These are phyloP conservation scores for Drosophila kanapiae DNA, from an alignment of 1,140 invertebrate species.

Conservation along the genomic window DNA sequence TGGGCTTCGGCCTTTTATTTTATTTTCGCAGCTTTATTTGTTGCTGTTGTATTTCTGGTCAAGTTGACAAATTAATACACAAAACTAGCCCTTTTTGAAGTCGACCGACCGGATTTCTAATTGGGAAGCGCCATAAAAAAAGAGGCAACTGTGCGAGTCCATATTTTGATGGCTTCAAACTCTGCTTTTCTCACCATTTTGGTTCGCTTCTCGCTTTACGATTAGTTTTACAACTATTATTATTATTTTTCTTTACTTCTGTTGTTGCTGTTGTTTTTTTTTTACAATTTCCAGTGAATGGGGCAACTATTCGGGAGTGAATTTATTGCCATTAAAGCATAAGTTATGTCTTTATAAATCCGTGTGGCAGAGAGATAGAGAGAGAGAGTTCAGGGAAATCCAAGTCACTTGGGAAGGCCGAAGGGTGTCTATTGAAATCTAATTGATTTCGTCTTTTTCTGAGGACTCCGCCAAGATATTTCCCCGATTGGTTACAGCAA, in stretches of 20 bases:
- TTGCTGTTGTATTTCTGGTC: slow-evolving; percentile 17
- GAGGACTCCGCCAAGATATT: neutral
- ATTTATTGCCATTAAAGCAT: slow-evolving; percentile 63
- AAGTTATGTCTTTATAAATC: slow-evolving; percentile 65
- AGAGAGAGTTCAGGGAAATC: neutral
- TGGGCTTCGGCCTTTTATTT: neutral
- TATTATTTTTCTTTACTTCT: slow-evolving; percentile 22
- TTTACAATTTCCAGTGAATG: slow-evolving; percentile 71
- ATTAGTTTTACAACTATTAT: slow-evolving; percentile 44
- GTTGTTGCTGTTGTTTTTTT: slow-evolving; percentile 33
- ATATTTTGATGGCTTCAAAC: slow-evolving; percentile 62
- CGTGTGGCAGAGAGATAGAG: neutral
- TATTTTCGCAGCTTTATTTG: neutral
- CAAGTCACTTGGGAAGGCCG: neutral
- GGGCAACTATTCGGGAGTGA: slow-evolving; percentile 26
- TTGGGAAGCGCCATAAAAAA: slow-evolving; percentile 63
- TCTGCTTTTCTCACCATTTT: slow-evolving; percentile 67
- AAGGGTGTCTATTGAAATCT: neutral
- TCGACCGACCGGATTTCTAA: slow-evolving; percentile 64
- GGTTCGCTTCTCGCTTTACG: slow-evolving; percentile 37
- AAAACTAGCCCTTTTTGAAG: slow-evolving; percentile 64
- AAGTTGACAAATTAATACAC: slow-evolving; percentile 75
- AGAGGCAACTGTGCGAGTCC: slow-evolving; percentile 32
- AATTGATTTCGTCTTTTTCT: too few relatives aligned
- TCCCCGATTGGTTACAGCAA: neutral